A percentile compares a stretch with the other conserved stretches of the same genome.
Evolutionary conservation across 53 echinoderm and acorn worm genomes (phyloP).

Genomic region (Crossaster papposus): DNA sequence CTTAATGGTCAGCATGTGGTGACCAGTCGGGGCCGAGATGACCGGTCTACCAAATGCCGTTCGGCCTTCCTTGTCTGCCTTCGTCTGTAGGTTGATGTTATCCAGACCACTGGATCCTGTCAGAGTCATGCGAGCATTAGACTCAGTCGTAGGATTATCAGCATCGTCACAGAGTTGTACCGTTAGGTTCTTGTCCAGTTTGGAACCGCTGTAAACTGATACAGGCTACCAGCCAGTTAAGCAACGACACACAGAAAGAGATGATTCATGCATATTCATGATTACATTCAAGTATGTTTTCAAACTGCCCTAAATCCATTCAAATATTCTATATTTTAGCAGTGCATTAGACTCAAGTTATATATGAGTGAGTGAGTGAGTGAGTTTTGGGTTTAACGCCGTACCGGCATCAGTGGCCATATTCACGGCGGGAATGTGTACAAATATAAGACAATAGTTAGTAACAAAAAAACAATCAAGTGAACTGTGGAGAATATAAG

Average conservation of each 20-base stretch:
- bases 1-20: constrained; percentile 72
- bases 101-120: constrained; percentile 10
- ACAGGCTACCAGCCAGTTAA: constrained; percentile 65
- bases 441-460: too few species aligned
- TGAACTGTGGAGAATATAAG: too few species aligned
- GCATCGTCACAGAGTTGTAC: constrained; percentile 80
- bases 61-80: constrained; percentile 67
- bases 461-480: too few species aligned
- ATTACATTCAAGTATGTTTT: neutral
- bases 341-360: too few species aligned
- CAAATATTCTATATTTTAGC: too few species aligned
- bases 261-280: neutral
- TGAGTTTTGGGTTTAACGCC: too few species aligned
- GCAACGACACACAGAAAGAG: neutral
- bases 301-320: too few species aligned
- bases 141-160: constrained; percentile 72
- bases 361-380: too few species aligned
- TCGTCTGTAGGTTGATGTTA: constrained; percentile 31
- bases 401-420: too few species aligned
- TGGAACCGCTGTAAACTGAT: constrained; percentile 63
- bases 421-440: too few species aligned
- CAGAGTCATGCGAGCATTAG: constrained; percentile 50
- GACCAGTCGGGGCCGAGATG: constrained; percentile 69
- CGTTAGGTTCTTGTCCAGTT: constrained; percentile 65
- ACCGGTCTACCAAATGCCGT: constrained; percentile 76